Conservation (phyloP, 2,797 vertebrate species). For the Hyperoplus lanceolatus region DNA sequence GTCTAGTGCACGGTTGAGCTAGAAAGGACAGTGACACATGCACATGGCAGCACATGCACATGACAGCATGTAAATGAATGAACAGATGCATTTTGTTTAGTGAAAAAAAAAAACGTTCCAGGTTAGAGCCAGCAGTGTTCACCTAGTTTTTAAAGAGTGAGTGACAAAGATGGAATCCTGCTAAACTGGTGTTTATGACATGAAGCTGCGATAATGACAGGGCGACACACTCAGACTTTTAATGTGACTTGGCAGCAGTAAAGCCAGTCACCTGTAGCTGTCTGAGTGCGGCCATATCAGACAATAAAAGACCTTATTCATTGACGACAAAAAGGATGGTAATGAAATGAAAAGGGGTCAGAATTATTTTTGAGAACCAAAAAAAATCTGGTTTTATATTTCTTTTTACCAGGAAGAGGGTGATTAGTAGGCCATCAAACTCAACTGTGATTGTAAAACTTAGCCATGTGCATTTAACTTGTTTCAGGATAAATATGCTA, state of each 20-base stretch:
- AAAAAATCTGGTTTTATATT: neutral
- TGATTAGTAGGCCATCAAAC: conserved; percentile 7
- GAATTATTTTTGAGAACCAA: neutral
- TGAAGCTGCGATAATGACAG: conserved; percentile 47
- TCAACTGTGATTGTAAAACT: neutral
- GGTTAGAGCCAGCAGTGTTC: neutral
- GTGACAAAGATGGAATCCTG: conserved; percentile 22
- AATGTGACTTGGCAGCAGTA: conserved; percentile 3
- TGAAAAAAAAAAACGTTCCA: neutral
- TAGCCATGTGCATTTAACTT: conserved; percentile 19
- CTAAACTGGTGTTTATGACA: conserved; percentile 35
- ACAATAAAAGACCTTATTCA: neutral
- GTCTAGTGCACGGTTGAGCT: neutral
- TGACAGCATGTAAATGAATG: neutral
- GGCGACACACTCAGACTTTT: conserved; percentile 11
- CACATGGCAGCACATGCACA: neutral
- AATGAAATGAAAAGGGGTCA: neutral
- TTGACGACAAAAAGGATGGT: neutral
- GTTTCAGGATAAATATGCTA: conserved; percentile 17
- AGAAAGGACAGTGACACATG: conserved; percentile 1
- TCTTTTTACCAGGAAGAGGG: neutral
- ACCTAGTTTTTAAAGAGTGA: neutral
- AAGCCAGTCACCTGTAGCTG: neutral
- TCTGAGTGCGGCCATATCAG: neutral
- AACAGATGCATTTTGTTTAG: neutral